Percentiles rank a stretch among this genome's conserved stretches.
Evolutionary conservation across 2,113 vertebrate species (phyloP).

Genomic region (Cacatua alba): DNA sequence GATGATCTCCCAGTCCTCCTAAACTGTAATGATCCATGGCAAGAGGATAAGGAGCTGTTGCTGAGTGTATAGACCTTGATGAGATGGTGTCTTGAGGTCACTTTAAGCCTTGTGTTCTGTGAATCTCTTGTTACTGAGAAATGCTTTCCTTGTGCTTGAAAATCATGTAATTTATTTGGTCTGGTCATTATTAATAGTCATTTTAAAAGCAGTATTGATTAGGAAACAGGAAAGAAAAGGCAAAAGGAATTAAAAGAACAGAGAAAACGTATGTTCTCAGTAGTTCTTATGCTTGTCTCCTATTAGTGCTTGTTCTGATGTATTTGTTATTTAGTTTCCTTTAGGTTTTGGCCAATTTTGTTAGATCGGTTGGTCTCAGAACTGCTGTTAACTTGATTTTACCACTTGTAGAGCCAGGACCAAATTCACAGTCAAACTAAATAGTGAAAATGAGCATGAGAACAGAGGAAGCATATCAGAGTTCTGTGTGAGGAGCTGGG

Average conservation of each 20-base stretch:
- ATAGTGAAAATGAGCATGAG: not conserved
- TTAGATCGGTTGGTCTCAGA: not conserved
- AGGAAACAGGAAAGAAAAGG: not conserved
- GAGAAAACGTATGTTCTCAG: accelerated
- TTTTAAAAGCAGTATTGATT: not conserved
- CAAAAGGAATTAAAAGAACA: not conserved
- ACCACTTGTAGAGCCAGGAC: not conserved
- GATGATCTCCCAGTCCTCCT: not conserved
- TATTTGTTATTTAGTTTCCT: not conserved
- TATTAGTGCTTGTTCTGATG: not conserved
- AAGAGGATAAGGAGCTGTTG: not conserved
- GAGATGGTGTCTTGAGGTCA: not conserved
- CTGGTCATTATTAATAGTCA: not conserved
- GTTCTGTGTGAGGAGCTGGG: not conserved
- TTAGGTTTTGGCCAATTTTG: not conserved
- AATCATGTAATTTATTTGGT: not conserved
- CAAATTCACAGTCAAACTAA: not conserved
- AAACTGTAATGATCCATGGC: not conserved
- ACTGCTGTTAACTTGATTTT: not conserved
- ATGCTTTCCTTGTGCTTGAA: not conserved
- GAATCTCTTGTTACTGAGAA: not conserved
- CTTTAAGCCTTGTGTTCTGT: not conserved
- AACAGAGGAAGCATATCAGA: not conserved
- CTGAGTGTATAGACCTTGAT: not conserved
- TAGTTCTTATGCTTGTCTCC: accelerated